Percentiles rank a stretch among this genome's conserved stretches.
Conservation (phyloP, 2,113 vertebrate genomes). For the Leuciscus idus region DNA sequence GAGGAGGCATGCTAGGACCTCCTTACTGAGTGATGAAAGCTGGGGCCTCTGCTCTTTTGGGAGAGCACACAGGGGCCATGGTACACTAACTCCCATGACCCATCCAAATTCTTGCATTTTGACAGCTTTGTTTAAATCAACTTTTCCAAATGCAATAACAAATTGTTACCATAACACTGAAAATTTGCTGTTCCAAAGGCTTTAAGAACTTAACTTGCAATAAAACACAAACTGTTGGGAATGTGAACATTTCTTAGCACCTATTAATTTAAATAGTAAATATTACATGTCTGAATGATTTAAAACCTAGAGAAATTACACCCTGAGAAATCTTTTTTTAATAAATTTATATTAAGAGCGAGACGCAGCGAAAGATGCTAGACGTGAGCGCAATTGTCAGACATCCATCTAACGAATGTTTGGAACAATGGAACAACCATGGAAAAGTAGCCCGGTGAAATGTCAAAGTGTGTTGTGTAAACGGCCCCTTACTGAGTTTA, state of each 20-base stretch:
- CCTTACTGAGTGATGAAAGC: slow-evolving; percentile 52
- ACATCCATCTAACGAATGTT: not conserved
- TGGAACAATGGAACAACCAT: not conserved
- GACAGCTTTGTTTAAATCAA: slow-evolving; percentile 27
- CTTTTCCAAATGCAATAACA: slow-evolving; percentile 11
- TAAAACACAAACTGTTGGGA: not conserved
- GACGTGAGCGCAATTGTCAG: not conserved
- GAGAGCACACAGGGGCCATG: not conserved
- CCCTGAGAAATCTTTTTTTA: not conserved
- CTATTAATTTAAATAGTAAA: not conserved
- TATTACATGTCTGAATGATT: not conserved
- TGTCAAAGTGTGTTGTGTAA: not conserved
- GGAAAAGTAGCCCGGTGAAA: not conserved
- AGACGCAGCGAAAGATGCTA: not conserved
- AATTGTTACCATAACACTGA: slow-evolving; percentile 27
- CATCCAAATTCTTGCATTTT: slow-evolving; percentile 25
- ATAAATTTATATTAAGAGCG: not conserved
- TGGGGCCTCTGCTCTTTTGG: slow-evolving; percentile 24
- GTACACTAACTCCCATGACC: not conserved
- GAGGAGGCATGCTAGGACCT: slow-evolving; percentile 57
- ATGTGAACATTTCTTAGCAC: not conserved
- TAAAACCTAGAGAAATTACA: not conserved
- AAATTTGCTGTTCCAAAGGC: slow-evolving; percentile 5
- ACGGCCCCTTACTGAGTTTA: not conserved
- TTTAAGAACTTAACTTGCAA: slow-evolving; percentile 7